phyloP scores from a whole-genome alignment of 2,888 invertebrate genomes.

The Oxyscelio sp. region DNA sequence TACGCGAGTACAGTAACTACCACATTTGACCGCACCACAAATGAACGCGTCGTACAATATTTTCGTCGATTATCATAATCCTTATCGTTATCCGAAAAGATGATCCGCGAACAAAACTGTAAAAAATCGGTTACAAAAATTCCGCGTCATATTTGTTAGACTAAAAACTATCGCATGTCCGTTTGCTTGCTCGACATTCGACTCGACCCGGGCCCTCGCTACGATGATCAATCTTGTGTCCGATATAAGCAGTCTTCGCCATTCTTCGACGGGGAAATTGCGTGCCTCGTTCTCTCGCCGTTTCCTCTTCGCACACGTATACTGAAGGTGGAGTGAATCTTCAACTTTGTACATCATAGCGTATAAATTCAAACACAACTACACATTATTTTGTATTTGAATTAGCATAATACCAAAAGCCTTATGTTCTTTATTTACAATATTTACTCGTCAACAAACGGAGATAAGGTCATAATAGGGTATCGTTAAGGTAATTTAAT shows the following conservation, averaged over 20 bases:
- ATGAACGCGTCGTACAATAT: constrained; percentile 10
- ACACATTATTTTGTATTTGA: constrained; percentile 29
- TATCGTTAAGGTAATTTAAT: too few species aligned
- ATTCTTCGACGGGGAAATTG: constrained; percentile 36
- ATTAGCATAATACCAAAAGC: constrained; percentile 23
- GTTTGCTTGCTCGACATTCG: constrained; percentile 13
- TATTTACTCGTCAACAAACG: too few species aligned
- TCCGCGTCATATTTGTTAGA: constrained; percentile 19
- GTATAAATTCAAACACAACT: constrained; percentile 37
- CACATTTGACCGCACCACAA: constrained; percentile 26
- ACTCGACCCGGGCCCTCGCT: constrained; percentile 14
- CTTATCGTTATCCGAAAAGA: constrained; percentile 2
- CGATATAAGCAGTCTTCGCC: constrained; percentile 45
- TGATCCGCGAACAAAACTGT: constrained; percentile 69
- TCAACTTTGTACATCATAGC: constrained; percentile 44
- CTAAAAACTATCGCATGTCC: constrained; percentile 41
- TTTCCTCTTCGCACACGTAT: constrained; percentile 22
- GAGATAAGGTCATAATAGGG: too few species aligned
- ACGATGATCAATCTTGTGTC: constrained; percentile 37
- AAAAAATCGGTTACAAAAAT: constrained; percentile 83
- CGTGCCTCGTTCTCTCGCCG: constrained; percentile 24
- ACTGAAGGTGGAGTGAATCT: constrained; percentile 39
- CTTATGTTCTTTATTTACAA: constrained; percentile 49
- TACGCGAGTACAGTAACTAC: constrained; percentile 62
- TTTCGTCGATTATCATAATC: constrained; percentile 11